These are phyloP conservation scores for Diadophis punctatus DNA, from an alignment of 2,113 vertebrate genomes.

Conservation along the genomic window DNA sequence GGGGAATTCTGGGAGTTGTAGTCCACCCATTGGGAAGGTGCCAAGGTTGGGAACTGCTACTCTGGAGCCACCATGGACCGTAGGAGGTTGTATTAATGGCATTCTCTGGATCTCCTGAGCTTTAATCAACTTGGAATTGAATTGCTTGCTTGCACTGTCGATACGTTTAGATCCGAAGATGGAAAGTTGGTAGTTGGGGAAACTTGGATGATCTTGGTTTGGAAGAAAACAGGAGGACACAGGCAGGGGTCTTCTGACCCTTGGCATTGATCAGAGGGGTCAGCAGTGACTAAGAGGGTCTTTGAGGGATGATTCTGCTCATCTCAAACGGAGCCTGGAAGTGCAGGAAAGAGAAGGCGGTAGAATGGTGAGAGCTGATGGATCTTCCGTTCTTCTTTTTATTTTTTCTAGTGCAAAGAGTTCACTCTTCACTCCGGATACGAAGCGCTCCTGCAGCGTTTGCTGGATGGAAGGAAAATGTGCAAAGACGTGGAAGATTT, in stretches of 20 bases:
- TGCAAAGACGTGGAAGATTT: conserved; percentile 94
- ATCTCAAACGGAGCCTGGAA: not conserved
- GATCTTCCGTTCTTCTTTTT: conserved; percentile 6
- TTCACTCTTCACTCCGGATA: conserved; percentile 83
- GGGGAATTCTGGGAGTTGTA: not conserved
- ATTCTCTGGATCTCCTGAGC: not conserved
- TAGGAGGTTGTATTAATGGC: not conserved
- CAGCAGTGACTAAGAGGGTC: not conserved
- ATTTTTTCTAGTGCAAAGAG: conserved; percentile 74
- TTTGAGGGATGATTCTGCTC: not conserved
- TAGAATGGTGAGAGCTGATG: not conserved
- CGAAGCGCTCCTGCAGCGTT: conserved; percentile 77
- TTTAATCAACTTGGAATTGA: not conserved
- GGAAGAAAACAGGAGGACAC: not conserved
- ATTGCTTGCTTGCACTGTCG: not conserved
- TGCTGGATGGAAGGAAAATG: conserved; percentile 84
- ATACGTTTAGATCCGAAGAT: not conserved
- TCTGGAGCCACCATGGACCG: not conserved
- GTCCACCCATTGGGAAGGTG: not conserved
- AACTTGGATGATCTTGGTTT: not conserved
- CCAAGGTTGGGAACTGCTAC: not conserved
- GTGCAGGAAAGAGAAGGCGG: not conserved
- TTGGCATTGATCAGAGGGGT: not conserved
- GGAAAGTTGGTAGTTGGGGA: not conserved
- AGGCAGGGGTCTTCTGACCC: not conserved